A percentile compares a stretch with the other conserved stretches of the same genome.
Conservation (phyloP, 2,888 invertebrate species). For the Melinopterus prodromus region DNA sequence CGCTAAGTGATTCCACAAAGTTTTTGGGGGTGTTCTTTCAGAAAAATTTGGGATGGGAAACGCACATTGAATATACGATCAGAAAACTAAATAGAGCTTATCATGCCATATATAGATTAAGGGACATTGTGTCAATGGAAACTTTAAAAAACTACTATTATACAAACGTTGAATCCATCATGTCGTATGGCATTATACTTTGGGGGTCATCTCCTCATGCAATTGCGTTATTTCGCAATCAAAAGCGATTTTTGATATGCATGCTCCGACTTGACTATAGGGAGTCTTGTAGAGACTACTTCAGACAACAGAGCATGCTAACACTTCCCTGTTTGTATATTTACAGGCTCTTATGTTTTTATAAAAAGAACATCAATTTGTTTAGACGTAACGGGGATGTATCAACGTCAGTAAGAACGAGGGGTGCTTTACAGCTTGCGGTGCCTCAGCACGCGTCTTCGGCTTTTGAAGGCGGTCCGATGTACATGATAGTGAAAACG, state of each 20-base stretch:
- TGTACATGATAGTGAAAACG: neutral
- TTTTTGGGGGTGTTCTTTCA: neutral
- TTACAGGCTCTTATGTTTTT: neutral
- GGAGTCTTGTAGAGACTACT: neutral
- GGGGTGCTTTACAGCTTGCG: neutral
- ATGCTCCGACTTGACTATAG: neutral
- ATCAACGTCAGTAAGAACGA: neutral
- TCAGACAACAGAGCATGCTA: neutral
- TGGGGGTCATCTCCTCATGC: neutral
- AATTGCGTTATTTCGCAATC: neutral
- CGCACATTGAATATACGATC: neutral
- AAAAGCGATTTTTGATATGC: neutral
- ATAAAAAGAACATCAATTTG: neutral
- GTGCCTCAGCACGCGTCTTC: neutral
- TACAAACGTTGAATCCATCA: neutral
- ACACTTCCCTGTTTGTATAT: neutral
- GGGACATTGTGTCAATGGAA: neutral
- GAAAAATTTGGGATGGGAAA: neutral
- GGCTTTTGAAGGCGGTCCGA: neutral
- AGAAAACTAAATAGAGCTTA: neutral
- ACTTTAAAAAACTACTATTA: neutral
- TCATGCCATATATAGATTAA: neutral
- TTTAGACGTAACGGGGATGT: neutral
- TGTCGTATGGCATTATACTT: neutral
- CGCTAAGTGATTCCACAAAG: neutral